Percentiles rank a stretch among this genome's conserved stretches.
phyloP scores from a whole-genome alignment of 2,797 vertebrate genomes.

The Clangula hyemalis region DNA sequence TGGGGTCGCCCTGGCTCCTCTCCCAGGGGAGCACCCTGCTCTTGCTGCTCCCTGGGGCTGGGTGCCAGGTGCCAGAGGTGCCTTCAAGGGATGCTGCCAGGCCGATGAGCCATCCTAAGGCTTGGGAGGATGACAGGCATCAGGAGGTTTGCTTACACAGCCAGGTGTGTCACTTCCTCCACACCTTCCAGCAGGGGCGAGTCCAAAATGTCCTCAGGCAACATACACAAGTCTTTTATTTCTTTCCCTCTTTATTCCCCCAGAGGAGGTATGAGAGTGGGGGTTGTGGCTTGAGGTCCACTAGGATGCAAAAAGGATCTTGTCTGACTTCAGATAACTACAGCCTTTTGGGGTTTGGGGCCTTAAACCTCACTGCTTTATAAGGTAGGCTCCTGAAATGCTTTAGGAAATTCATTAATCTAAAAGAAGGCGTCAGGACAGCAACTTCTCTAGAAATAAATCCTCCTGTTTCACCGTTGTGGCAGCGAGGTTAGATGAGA shows the following conservation, averaged over 20 bases:
- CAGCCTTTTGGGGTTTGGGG: neutral
- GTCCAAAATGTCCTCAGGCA: neutral
- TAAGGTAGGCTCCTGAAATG: neutral
- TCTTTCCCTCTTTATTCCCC: too few relatives aligned
- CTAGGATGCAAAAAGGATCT: fast-evolving
- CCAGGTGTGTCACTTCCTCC: fast-evolving
- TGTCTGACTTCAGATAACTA: neutral
- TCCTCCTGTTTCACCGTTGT: fast-evolving
- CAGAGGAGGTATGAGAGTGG: neutral
- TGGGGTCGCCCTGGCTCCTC: too few relatives aligned
- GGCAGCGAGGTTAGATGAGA: neutral
- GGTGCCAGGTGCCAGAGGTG: neutral
- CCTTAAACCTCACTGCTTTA: fast-evolving
- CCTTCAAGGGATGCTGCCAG: neutral
- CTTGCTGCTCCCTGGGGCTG: neutral
- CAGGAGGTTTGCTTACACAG: too few relatives aligned
- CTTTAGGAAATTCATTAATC: too few relatives aligned
- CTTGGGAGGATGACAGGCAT: fast-evolving
- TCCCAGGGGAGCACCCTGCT: neutral
- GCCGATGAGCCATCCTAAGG: fast-evolving
- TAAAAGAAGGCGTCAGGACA: neutral
- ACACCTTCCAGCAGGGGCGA: fast-evolving
- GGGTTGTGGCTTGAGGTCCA: fast-evolving
- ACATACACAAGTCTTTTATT: fast-evolving
- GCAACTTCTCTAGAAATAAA: neutral